Evolutionary conservation across 1,140 invertebrate species (phyloP), one percentile per base, ranked within the genome.

Genomic region (Zophobas morio): DNA sequence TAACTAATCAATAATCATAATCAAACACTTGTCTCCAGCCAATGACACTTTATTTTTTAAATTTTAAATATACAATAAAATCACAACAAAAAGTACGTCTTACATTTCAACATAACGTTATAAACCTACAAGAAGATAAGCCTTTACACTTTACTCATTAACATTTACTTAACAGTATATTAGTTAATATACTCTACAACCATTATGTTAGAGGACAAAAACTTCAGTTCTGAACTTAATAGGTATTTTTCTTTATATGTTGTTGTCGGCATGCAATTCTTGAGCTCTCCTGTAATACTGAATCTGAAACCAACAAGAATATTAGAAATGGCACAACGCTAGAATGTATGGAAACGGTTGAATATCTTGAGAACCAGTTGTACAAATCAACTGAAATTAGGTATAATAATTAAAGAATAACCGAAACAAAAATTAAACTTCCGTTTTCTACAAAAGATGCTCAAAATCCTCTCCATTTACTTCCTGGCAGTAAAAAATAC

Each of bases 211-310:
- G 60, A 66, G 37, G 60, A 66, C 60, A 66, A 66, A 63, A 66
- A 54, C 5, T n/a, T 73, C 71, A 54, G 71, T 54, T 54, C 71
- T 56, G 37, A 73, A 33, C 20, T 74, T 1, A 33, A 51, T 20
- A 2, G 2, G 20, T 51, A 51, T n/a, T 6, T 20, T 51, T 51
- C 4, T 60, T 56, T 57, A 57, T 33, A 42, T 74, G 54, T 74
- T 46, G 37, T 74, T n/a, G 6, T 35, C 20, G 53, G 20, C 20
- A 20, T 40, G 74, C 42, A 74, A 35, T 54, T 71, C 75, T 54
- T 79, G 74, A 70, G 46, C 70, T 54, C 60, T 76, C 32, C 75
- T 73, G 60, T 76, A 76, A 0, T 70, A 76, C 57, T 66, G 70
- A 8, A 79, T 54, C 78, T 79, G 49, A 6, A 79, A 76, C 32